Conservation (phyloP, 1,140 invertebrate species). For the Cotesia glomerata region DNA sequence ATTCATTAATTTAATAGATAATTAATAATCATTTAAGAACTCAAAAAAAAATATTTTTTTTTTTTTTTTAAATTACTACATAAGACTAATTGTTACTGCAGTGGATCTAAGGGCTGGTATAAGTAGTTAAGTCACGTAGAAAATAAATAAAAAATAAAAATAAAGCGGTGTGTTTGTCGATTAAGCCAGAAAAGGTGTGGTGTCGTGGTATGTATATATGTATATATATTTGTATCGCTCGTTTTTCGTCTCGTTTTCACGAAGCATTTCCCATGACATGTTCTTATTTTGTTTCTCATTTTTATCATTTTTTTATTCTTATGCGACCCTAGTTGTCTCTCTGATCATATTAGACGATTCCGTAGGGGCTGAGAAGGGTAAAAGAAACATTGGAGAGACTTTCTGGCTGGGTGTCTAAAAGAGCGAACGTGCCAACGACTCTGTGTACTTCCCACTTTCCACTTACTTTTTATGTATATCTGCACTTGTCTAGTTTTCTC, state of each 20-base stretch:
- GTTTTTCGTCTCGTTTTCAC: not conserved
- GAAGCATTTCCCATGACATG: not conserved
- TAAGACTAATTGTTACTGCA: not conserved
- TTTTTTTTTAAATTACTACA: not conserved
- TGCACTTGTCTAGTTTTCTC: not conserved
- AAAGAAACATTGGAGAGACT: constrained; percentile 19
- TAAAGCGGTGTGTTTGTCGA: constrained; percentile 24
- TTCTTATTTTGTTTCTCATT: not conserved
- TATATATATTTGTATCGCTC: too few relatives aligned
- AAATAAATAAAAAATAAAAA: constrained; percentile 16
- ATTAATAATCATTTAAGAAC: too few relatives aligned
- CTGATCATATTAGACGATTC: constrained; percentile 25
- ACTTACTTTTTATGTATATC: not conserved
- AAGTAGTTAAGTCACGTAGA: not conserved
- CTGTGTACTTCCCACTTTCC: not conserved
- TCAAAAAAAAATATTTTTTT: too few relatives aligned
- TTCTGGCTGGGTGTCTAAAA: constrained; percentile 1
- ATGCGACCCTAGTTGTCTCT: constrained; percentile 1
- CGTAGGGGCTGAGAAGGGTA: constrained; percentile 10
- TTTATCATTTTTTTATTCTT: not conserved
- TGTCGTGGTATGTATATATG: too few relatives aligned
- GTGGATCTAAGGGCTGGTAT: not conserved
- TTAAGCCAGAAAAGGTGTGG: constrained; percentile 16
- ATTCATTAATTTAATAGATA: too few relatives aligned
- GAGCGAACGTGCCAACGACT: constrained; percentile 18